phyloP scores from a whole-genome alignment of 2,113 vertebrate species.

The Lophura nycthemera region DNA sequence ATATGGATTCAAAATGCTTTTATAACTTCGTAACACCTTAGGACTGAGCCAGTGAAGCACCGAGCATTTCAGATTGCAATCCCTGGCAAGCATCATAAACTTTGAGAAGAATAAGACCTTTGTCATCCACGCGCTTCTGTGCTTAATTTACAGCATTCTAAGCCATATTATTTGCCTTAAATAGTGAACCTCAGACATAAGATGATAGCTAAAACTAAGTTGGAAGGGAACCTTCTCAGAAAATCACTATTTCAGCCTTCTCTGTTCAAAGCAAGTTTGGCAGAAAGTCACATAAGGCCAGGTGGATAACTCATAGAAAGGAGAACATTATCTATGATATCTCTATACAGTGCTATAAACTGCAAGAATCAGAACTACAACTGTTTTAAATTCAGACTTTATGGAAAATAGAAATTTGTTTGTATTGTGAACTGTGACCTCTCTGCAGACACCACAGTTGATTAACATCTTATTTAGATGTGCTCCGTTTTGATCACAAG shows the following conservation, averaged over 20 bases:
- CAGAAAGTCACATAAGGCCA: not conserved
- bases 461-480: not conserved
- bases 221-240: not conserved
- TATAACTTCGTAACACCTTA: not conserved
- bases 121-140: not conserved
- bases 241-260: not conserved
- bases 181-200: not conserved
- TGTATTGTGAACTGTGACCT: not conserved
- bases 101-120: not conserved
- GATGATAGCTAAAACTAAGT: not conserved
- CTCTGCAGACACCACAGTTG: not conserved
- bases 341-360: not conserved
- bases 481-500: not conserved
- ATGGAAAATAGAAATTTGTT: not conserved
- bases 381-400: not conserved
- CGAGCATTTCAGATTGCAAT: not conserved
- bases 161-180: not conserved
- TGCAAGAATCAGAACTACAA: not conserved
- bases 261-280: not conserved
- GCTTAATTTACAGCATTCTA: not conserved
- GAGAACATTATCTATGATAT: not conserved
- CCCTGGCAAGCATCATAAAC: not conserved
- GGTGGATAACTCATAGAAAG: not conserved
- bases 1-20: not conserved
- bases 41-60: not conserved